Evolutionary conservation across 2,797 vertebrate species (phyloP).

Genomic region (Peromyscus nudipes): DNA sequence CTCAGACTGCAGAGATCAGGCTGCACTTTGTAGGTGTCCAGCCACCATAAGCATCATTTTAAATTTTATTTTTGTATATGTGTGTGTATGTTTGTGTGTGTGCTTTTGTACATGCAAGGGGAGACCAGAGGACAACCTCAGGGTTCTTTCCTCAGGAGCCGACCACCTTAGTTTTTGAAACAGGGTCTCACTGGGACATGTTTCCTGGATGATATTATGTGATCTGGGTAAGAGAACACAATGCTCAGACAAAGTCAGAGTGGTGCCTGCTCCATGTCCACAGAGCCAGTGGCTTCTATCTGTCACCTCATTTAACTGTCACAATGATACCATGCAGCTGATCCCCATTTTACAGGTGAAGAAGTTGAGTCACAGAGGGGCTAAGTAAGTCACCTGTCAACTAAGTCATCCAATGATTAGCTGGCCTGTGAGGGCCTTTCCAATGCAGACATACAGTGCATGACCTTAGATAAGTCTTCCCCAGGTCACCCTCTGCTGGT

Average conservation of each 20-base stretch:
- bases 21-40: background rate
- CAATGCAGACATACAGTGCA: background rate
- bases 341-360: constrained; percentile 17
- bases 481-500: background rate
- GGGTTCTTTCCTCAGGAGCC: background rate
- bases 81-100: background rate
- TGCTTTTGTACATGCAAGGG: background rate
- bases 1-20: background rate
- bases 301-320: background rate
- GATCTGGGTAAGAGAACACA: background rate
- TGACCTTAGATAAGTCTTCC: background rate
- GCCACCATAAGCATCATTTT: background rate
- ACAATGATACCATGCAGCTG: background rate
- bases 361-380: background rate
- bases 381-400: background rate
- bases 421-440: background rate
- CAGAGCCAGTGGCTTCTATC: background rate
- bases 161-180: background rate
- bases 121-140: background rate
- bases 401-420: background rate
- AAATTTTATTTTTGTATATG: background rate
- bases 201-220: background rate
- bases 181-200: background rate
- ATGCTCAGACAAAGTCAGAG: background rate
- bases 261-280: too few species aligned